Base-by-base conservation (phyloP, 2,888 invertebrate genomes). In the Agrilus mali region DNA sequence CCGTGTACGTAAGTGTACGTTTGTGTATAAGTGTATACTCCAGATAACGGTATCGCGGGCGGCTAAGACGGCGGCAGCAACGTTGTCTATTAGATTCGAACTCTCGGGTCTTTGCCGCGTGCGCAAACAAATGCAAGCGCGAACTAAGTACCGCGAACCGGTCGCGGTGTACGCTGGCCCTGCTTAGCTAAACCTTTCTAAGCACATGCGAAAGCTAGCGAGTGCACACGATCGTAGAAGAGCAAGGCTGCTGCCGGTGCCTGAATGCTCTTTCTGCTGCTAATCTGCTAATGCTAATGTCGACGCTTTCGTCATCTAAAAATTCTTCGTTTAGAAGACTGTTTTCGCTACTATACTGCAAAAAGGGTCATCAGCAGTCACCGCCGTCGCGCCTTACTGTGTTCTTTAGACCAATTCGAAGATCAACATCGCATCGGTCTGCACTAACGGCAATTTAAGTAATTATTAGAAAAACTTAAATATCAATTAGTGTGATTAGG, bases 121-220 rank as follows among this genome's bases (percentile, higher is more conserved):
- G 49, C 51, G 48, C 47, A 49, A 42, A 47, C 45, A 43, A 41
- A 36, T 42, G 35, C 44, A 40, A 38, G 32, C 41, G 45, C 43
- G 38, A 42, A 49, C 49, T 49, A 45, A 48, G 50, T 27, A 27
- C 27, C 27, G 27, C 27, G 27, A 27, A 27, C 27, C 27, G 27
- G 27, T 27, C 50, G 46, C 50, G 47, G 44, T 47, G 48, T 50
- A 51, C 47, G 47, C 46, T 48, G 47, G 42, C 44, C 47, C 49
- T 53, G 60, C 60, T 61, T 60, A 59, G 51, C 56, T 58, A 58
- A 58, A 60, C 58, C 57, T 54, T 57, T 58, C 61, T 61, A 62
- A 62, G 59, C 59, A 52, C 47, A 46, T 51, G 52, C 51, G 50
- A 52, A 46, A 47, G 47, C 51, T 56, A 58, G 54, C 59, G 61